phyloP scores from a whole-genome alignment of 2,888 invertebrate genomes.

The Poecilus cupreus region DNA sequence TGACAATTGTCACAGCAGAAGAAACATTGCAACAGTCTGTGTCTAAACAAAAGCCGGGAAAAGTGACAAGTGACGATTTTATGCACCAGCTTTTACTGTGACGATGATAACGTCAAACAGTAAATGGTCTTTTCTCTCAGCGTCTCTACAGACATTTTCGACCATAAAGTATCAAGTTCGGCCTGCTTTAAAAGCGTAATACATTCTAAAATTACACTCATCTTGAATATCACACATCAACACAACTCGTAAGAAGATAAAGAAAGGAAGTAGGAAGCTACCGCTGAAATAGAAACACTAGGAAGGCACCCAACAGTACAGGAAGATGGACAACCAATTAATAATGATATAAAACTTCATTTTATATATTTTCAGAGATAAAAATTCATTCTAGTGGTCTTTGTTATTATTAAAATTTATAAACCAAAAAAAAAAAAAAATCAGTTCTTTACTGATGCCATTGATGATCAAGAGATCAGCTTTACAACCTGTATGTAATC shows the following conservation, averaged over 20 bases:
- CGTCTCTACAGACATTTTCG: slow-evolving; percentile 1
- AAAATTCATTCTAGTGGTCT: too few relatives aligned
- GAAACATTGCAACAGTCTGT: slow-evolving; percentile 19
- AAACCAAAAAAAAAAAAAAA: too few relatives aligned
- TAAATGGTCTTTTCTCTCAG: not conserved
- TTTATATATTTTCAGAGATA: too few relatives aligned
- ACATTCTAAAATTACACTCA: slow-evolving; percentile 38
- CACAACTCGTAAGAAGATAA: not conserved
- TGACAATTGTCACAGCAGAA: slow-evolving; percentile 6
- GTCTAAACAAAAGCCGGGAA: slow-evolving; percentile 20
- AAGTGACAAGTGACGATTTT: slow-evolving; percentile 12
- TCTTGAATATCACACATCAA: not conserved
- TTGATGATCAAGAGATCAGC: too few relatives aligned
- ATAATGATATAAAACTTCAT: too few relatives aligned
- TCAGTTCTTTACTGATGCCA: too few relatives aligned
- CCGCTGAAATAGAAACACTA: not conserved
- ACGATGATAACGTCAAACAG: slow-evolving; percentile 1
- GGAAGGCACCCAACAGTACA: too few relatives aligned
- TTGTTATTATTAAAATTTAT: too few relatives aligned
- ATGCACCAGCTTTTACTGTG: not conserved
- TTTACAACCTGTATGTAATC: too few relatives aligned
- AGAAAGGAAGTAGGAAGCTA: not conserved
- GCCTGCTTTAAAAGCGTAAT: slow-evolving; percentile 16
- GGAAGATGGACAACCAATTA: too few relatives aligned
- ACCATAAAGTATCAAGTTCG: slow-evolving; percentile 38